Percentiles rank a stretch among this genome's conserved stretches.
These are phyloP conservation scores for Acanthiza pusilla DNA, from an alignment of 2,797 vertebrate genomes.

Conservation along the genomic window DNA sequence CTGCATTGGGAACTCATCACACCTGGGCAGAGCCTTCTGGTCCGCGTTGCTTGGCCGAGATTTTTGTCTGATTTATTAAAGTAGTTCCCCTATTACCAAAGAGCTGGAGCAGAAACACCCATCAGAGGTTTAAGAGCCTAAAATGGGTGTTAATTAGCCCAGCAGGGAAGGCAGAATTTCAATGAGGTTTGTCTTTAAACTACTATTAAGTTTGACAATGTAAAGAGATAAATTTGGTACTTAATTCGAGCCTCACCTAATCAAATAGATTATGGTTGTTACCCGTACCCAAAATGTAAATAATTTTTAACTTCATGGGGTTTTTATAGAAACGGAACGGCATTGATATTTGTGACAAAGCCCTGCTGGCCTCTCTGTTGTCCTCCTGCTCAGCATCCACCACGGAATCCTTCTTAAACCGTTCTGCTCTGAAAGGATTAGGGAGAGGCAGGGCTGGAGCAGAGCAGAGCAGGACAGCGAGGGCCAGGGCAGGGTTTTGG, in stretches of 20 bases:
- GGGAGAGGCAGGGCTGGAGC: not conserved
- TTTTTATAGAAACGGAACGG: not conserved
- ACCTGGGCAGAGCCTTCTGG: slow-evolving; percentile 6
- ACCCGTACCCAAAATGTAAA: slow-evolving; percentile 47
- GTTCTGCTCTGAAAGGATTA: not conserved
- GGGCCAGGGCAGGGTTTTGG: accelerated
- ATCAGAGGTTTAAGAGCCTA: slow-evolving; percentile 67
- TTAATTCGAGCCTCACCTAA: slow-evolving; percentile 50
- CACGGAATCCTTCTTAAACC: not conserved
- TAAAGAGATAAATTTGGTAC: slow-evolving; percentile 59
- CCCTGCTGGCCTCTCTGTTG: not conserved
- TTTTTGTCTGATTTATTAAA: slow-evolving; percentile 56
- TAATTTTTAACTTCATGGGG: slow-evolving; percentile 7
- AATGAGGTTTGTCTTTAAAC: slow-evolving; percentile 69
- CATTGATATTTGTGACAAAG: not conserved
- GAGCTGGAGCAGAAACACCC: slow-evolving; percentile 60
- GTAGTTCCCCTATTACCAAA: not conserved
- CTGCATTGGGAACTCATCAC: not conserved
- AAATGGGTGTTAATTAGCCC: slow-evolving; percentile 73
- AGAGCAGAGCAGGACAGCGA: not conserved
- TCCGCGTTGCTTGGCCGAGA: not conserved
- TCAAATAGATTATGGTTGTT: slow-evolving; percentile 49
- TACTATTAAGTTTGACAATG: slow-evolving; percentile 66
- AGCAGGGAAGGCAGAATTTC: slow-evolving; percentile 64
- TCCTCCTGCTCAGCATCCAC: not conserved